phyloP scores from a whole-genome alignment of 2,888 invertebrate species.

The Plebejus argus region DNA sequence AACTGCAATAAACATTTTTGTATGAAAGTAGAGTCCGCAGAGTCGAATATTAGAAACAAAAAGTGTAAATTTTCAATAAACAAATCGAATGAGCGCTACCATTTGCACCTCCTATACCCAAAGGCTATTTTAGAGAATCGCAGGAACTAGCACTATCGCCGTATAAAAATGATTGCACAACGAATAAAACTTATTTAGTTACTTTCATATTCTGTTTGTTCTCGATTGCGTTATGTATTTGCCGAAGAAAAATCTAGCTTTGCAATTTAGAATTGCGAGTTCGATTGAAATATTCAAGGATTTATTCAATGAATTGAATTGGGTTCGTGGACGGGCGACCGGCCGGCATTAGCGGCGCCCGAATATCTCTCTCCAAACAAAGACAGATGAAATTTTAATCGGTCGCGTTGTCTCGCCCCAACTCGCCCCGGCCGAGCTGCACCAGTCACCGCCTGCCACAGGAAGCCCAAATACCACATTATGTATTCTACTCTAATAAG shows the following conservation, averaged over 20 bases:
- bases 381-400: constrained; percentile 79
- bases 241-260: constrained; percentile 31
- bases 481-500: neutral
- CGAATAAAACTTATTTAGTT: constrained; percentile 8
- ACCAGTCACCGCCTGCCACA: neutral
- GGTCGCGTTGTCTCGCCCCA: constrained; percentile 66
- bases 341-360: constrained; percentile 64
- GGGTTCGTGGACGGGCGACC: constrained; percentile 55
- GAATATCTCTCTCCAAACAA: constrained; percentile 68
- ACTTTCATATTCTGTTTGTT: constrained; percentile 28
- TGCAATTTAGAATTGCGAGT: constrained; percentile 28
- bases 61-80: neutral
- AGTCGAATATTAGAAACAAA: neutral
- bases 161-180: constrained; percentile 11
- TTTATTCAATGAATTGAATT: constrained; percentile 60
- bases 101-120: neutral
- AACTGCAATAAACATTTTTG: neutral
- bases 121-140: neutral
- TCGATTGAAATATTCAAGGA: constrained; percentile 32
- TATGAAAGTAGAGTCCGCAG: neutral
- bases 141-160: neutral
- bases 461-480: neutral
- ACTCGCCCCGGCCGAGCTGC: constrained; percentile 55
- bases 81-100: neutral
- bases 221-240: constrained; percentile 26